These are phyloP conservation scores for Chymomyza procnemis DNA, from an alignment of 2,888 invertebrate species.

Conservation along the genomic window DNA sequence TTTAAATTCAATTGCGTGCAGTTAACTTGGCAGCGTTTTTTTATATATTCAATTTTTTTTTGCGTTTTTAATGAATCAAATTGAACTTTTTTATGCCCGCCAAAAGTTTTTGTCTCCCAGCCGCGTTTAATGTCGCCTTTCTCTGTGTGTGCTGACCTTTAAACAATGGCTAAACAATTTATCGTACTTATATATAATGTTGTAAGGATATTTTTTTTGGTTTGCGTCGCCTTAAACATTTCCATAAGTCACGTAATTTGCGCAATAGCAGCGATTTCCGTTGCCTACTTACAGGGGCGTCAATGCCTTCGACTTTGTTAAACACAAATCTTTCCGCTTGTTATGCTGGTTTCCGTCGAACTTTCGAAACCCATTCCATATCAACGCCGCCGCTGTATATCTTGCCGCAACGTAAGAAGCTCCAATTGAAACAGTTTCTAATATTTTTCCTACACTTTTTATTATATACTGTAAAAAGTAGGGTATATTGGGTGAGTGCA, in stretches of 20 bases:
- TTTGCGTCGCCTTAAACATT: slow-evolving; percentile 50
- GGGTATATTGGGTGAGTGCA: too few relatives aligned
- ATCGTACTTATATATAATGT: slow-evolving; percentile 23
- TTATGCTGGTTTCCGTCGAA: slow-evolving; percentile 64
- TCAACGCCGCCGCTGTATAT: slow-evolving; percentile 10
- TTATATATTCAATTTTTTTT: slow-evolving; percentile 28
- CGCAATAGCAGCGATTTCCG: slow-evolving; percentile 62
- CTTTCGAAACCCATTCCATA: slow-evolving; percentile 39
- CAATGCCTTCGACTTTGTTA: slow-evolving; percentile 51
- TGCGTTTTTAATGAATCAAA: slow-evolving; percentile 69
- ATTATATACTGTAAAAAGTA: too few relatives aligned
- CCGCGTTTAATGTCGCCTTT: slow-evolving; percentile 16
- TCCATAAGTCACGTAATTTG: slow-evolving; percentile 64
- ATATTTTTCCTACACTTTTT: slow-evolving; percentile 37
- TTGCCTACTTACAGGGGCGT: slow-evolving; percentile 45
- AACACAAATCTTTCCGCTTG: slow-evolving; percentile 71
- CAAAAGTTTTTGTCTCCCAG: slow-evolving; percentile 38
- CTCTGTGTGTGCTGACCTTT: slow-evolving; percentile 19
- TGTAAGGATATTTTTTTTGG: slow-evolving; percentile 31
- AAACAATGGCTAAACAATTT: slow-evolving; percentile 24
- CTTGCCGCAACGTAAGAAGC: not conserved
- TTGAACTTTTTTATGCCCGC: slow-evolving; percentile 64
- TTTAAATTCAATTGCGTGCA: slow-evolving; percentile 66
- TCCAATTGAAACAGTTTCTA: slow-evolving; percentile 49
- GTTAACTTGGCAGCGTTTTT: slow-evolving; percentile 20